These are phyloP conservation scores for Phrynocephalus vlangalii DNA, from an alignment of 2,797 vertebrate genomes.

Conservation along the genomic window DNA sequence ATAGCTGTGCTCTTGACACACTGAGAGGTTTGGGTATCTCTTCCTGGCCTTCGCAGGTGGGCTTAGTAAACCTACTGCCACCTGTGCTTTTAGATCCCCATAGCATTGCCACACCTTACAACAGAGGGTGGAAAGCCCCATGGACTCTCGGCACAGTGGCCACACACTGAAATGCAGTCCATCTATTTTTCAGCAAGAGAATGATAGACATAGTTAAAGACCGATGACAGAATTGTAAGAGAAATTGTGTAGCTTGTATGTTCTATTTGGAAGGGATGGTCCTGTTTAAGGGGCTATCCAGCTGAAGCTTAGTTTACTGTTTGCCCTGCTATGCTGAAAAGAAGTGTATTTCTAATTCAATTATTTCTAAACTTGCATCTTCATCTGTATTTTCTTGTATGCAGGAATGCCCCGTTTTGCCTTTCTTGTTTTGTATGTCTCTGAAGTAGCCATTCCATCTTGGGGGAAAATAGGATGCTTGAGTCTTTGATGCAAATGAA, in stretches of 20 bases:
- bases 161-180: neutral
- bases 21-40: neutral
- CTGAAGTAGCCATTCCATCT: neutral
- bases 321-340: neutral
- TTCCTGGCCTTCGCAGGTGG: neutral
- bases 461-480: neutral
- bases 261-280: no score
- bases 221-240: no score
- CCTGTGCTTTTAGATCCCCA: neutral
- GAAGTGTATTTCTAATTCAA: neutral
- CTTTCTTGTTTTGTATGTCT: neutral
- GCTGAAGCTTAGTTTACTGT: no score
- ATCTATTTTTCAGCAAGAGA: neutral
- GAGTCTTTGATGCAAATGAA: neutral
- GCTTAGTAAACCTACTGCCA: neutral
- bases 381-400: neutral
- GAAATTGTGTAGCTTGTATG: no score
- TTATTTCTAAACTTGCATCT: neutral
- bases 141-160: slow-evolving; percentile 5
- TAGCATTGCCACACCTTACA: neutral
- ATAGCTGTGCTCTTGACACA: slow-evolving; percentile 44
- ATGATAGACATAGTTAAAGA: no score
- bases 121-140: neutral
- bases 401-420: no score
- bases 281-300: no score